These are phyloP conservation scores for Drosophila ezoana DNA, from an alignment of 2,888 invertebrate genomes.

Conservation along the genomic window DNA sequence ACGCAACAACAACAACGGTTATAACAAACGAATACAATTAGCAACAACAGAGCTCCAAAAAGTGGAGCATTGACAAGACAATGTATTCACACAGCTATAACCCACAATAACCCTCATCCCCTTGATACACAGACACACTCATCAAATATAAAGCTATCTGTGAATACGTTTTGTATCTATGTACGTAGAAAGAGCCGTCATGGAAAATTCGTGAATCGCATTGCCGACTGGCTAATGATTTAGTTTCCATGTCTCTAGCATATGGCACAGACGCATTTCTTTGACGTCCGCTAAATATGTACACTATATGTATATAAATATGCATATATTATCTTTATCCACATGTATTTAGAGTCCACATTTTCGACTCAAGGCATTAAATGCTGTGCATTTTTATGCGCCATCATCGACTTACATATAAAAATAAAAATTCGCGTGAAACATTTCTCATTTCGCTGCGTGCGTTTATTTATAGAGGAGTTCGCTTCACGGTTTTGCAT, in stretches of 20 bases:
- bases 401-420: slow-evolving; percentile 44
- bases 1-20: slow-evolving; percentile 38
- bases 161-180: slow-evolving; percentile 47
- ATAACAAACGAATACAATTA: slow-evolving; percentile 68
- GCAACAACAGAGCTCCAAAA: slow-evolving; percentile 52
- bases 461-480: slow-evolving; percentile 66
- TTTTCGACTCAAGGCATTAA: slow-evolving; percentile 43
- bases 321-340: slow-evolving; percentile 9
- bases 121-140: slow-evolving; percentile 1
- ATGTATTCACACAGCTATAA: slow-evolving; percentile 42
- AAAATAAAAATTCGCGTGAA: slow-evolving; percentile 52
- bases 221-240: slow-evolving; percentile 35
- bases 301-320: slow-evolving; percentile 8
- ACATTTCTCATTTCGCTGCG: slow-evolving; percentile 59
- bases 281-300: slow-evolving; percentile 4
- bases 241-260: slow-evolving; percentile 32
- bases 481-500: slow-evolving; percentile 58
- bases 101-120: slow-evolving; percentile 41
- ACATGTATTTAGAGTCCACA: slow-evolving; percentile 31
- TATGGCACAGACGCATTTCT: slow-evolving; percentile 44
- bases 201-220: slow-evolving; percentile 67
- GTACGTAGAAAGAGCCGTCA: slow-evolving; percentile 47
- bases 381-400: slow-evolving; percentile 64
- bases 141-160: slow-evolving; percentile 22
- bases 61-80: slow-evolving; percentile 50